phyloP scores from a whole-genome alignment of 2,797 vertebrate genomes.

The Hipposideros larvatus region DNA sequence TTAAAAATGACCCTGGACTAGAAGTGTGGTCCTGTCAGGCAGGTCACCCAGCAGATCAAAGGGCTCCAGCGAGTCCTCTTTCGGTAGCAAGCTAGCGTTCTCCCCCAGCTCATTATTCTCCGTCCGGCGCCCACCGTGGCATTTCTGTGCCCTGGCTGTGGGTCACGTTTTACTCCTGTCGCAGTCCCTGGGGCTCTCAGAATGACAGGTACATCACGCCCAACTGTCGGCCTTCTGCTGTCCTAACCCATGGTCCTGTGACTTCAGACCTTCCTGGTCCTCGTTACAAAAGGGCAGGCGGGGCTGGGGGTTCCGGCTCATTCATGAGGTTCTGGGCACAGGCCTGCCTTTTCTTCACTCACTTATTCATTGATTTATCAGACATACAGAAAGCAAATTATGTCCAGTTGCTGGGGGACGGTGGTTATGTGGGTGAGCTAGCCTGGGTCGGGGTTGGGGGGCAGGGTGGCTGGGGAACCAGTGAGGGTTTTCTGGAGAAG shows the following conservation, averaged over 20 bases:
- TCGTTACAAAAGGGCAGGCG: conserved; percentile 63
- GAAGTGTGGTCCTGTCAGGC: background rate
- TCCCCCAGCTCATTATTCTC: conserved; percentile 58
- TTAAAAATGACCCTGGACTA: background rate
- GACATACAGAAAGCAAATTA: background rate
- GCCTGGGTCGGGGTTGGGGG: background rate
- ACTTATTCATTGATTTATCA: background rate
- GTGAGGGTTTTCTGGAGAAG: background rate
- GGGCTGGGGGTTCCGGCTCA: background rate
- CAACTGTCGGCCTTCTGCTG: conserved; percentile 67
- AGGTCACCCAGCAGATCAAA: background rate
- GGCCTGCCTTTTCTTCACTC: background rate
- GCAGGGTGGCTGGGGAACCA: background rate
- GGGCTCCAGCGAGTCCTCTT: background rate
- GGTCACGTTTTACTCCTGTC: conserved; percentile 50
- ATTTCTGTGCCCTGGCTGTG: background rate
- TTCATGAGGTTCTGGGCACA: background rate
- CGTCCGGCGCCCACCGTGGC: background rate
- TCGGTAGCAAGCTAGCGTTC: background rate
- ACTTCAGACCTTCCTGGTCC: conserved; percentile 57
- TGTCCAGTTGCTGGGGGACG: background rate
- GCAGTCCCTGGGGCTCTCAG: conserved; percentile 37
- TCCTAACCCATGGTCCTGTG: conserved; percentile 26
- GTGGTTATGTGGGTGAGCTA: background rate
- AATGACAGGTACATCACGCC: conserved; percentile 45